phyloP scores from a whole-genome alignment of 1,140 invertebrate genomes.

The Delia radicum region DNA sequence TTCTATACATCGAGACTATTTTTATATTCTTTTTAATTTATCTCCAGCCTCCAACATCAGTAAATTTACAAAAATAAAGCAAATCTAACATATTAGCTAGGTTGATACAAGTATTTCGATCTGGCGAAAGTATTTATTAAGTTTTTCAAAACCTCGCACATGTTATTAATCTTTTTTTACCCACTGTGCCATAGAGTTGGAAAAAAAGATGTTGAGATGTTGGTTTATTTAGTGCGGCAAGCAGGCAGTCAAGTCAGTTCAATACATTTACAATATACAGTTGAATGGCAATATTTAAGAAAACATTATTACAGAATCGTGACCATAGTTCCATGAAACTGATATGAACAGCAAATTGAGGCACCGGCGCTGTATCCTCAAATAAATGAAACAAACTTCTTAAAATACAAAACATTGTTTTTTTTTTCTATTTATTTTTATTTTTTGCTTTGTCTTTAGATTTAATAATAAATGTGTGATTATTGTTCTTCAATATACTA shows the following conservation, averaged over 20 bases:
- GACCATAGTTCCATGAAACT: conserved; percentile 56
- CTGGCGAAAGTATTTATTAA: no score
- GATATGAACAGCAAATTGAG: conserved; percentile 43
- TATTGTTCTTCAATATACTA: conserved; percentile 16
- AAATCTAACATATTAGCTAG: no score
- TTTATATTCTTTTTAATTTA: no score
- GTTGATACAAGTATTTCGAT: no score
- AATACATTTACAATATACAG: background rate
- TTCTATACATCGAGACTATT: no score
- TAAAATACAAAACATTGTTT: background rate
- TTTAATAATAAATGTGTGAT: conserved; percentile 15
- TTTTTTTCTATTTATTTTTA: background rate
- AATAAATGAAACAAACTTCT: background rate
- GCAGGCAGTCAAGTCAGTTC: background rate
- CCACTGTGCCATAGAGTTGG: background rate
- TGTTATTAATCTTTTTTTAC: no score
- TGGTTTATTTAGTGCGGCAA: background rate
- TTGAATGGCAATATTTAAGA: conserved; percentile 45
- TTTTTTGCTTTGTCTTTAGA: background rate
- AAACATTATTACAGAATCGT: conserved; percentile 56
- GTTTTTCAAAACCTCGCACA: no score
- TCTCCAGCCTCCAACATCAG: no score
- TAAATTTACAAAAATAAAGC: no score
- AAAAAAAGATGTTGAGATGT: background rate
- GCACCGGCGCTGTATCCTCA: conserved; percentile 27